phyloP scores from a whole-genome alignment of 1,140 invertebrate genomes.

The Zaprionus africanus region DNA sequence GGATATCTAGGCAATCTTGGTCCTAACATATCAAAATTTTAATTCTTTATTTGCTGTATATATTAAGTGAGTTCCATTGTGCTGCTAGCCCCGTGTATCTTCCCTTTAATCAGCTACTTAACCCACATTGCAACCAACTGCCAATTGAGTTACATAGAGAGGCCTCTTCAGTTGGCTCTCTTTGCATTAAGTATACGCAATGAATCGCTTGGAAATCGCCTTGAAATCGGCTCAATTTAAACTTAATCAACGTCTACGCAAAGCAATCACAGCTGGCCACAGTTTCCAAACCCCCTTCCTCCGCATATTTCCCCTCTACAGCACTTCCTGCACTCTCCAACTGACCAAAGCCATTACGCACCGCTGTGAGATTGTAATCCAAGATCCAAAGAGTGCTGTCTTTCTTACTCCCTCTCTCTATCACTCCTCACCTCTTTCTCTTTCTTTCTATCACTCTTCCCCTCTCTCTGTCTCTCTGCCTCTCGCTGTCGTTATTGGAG shows the following conservation, averaged over 20 bases:
- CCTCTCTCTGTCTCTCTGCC: background rate
- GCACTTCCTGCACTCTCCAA: background rate
- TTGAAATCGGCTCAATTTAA: constrained; percentile 1
- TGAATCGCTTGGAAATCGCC: constrained; percentile 6
- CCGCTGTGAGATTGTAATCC: constrained; percentile 79
- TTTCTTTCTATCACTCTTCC: background rate
- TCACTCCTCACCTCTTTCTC: background rate
- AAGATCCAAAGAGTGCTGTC: constrained; percentile 34
- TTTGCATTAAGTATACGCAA: constrained; percentile 24
- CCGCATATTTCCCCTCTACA: background rate
- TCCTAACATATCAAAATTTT: no score
- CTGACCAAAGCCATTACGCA: constrained; percentile 71
- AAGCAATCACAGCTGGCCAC: constrained; percentile 20
- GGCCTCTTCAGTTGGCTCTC: background rate
- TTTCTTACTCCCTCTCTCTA: background rate
- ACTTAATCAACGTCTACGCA: constrained; percentile 12
- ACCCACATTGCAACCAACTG: background rate
- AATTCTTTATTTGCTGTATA: no score
- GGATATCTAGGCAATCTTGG: no score
- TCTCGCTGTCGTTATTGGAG: constrained; percentile 67
- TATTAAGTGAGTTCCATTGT: no score
- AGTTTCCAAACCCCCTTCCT: background rate
- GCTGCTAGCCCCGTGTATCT: no score
- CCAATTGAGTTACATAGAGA: background rate
- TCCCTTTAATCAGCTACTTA: background rate